phyloP scores from a whole-genome alignment of 2,113 vertebrate genomes.

The Todiramphus saurophagus region DNA sequence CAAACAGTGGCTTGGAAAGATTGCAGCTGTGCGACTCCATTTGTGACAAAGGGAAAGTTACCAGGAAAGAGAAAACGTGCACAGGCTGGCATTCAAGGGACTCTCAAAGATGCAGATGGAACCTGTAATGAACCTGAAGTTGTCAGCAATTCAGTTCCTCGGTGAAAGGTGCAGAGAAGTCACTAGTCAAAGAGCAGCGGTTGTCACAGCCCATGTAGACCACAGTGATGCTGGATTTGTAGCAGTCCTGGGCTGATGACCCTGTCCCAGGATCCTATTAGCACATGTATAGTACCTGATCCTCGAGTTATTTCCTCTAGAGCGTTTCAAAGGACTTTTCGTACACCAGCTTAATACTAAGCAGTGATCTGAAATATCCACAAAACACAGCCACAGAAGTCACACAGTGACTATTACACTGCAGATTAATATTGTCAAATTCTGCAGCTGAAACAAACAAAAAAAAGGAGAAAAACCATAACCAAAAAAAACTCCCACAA shows the following conservation, averaged over 20 bases:
- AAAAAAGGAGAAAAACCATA: background rate
- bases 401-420: background rate
- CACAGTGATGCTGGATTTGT: background rate
- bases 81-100: background rate
- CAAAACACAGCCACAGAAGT: background rate
- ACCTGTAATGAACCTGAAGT: background rate
- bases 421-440: background rate
- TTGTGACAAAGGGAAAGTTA: background rate
- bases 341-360: background rate
- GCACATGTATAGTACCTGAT: background rate
- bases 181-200: background rate
- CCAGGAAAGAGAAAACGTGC: background rate
- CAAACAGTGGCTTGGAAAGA: background rate
- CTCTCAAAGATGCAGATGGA: background rate
- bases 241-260: background rate
- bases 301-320: background rate
- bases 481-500: background rate
- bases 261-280: background rate
- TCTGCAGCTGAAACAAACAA: background rate
- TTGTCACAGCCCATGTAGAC: background rate
- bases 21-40: background rate
- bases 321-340: background rate
- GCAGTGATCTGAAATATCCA: background rate
- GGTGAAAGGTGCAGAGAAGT: background rate
- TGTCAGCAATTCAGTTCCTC: rapidly evolving